Conservation (phyloP, 2,797 vertebrate species). For the Ctenochaetus hawaiiensis region DNA sequence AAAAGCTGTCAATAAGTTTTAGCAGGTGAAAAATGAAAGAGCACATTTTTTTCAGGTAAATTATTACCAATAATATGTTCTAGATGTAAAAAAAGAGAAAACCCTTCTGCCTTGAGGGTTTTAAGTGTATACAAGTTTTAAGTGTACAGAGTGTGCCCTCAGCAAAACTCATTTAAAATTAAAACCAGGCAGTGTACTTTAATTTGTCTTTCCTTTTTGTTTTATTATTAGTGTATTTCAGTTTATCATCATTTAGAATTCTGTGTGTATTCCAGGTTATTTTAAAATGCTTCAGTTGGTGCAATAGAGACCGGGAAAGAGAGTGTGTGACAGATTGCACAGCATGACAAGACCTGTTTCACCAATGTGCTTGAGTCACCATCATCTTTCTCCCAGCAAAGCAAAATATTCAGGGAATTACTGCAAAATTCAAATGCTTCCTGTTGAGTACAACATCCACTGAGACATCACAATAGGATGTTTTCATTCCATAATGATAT, state of each 20-base stretch:
- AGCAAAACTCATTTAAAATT: background rate
- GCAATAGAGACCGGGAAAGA: background rate
- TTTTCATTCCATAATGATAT: too few relatives aligned
- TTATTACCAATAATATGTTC: too few relatives aligned
- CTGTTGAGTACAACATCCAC: constrained; percentile 44
- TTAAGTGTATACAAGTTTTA: too few relatives aligned
- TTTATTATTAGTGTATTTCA: background rate
- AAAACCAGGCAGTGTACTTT: background rate
- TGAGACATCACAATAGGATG: constrained; percentile 14
- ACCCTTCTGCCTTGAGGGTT: too few relatives aligned
- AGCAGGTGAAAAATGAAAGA: too few relatives aligned
- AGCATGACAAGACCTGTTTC: constrained; percentile 11
- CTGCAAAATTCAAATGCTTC: constrained; percentile 23
- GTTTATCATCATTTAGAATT: background rate
- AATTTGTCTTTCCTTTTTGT: background rate
- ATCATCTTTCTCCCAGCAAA: constrained; percentile 18
- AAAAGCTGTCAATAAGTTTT: background rate
- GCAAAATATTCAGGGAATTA: constrained; percentile 35
- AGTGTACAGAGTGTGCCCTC: background rate
- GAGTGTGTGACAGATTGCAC: constrained; percentile 15
- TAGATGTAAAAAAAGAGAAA: too few relatives aligned
- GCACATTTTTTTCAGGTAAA: too few relatives aligned
- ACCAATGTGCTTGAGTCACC: constrained; percentile 17
- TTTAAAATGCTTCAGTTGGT: background rate
- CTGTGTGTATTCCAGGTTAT: background rate